phyloP scores from a whole-genome alignment of 2,113 vertebrate species.

The Danio rerio region GRCz12tu NC_133177.1:51477501-51478000 shows the following conservation, averaged over 20 bases:
- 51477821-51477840: constrained; percentile 69
- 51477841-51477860: constrained; percentile 73
- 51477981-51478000: constrained; percentile 20
- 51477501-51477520: constrained; percentile 14
- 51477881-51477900: constrained; percentile 61
- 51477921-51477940: constrained; percentile 38
- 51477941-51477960: background rate
- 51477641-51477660: constrained; percentile 84
- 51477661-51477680: constrained; percentile 86
- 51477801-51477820: constrained; percentile 37
- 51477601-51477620: constrained; percentile 74
- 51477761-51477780: constrained; percentile 64
- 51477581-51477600: constrained; percentile 74
- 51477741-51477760: constrained; percentile 72
- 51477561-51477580: constrained; percentile 73
- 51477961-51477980: background rate
- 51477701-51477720: constrained; percentile 80
- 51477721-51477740: constrained; percentile 86
- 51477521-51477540: constrained; percentile 65
- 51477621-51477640: constrained; percentile 85
- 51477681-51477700: constrained; percentile 84
- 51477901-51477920: constrained; percentile 50
- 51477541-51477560: constrained; percentile 73
- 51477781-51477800: constrained; percentile 68
- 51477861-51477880: constrained; percentile 50